Evolutionary conservation across 1,140 invertebrate genomes (phyloP), one percentile per base, ranked within the genome.

Genomic region (Ephestia elutella): DNA sequence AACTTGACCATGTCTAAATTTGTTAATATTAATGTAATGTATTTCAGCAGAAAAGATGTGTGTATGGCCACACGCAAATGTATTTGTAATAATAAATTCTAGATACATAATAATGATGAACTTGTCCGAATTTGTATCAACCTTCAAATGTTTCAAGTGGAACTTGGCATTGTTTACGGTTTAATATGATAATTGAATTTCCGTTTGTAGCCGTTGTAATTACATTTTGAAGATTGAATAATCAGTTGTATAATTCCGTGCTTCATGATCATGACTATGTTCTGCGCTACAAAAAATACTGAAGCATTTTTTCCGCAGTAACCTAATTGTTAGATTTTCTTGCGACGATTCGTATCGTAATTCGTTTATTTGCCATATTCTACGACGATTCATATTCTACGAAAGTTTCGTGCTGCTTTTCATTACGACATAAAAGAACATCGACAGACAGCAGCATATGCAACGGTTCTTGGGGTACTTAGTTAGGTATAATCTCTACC

Each of bases 161-260:
- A 44, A 15, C 38, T 44, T 44, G 38, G 38, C 38, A 44, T 44
- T 44, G 38, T 44, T 44, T 44, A 44, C 38, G 15, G 38, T 44
- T 44, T 44, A 44, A 44, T 44, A 44, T 44, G 38, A 44, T 44
- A 44, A 44, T 44, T 44, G 38, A 44, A 44, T 44, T 44, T 44
- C 38, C 38, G 38, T 44, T 44, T 44, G 38, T 44, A 44, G 30
- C 30, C 30, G 9, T 32, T 32, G 30, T 44, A 44, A 44, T 44
- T 44, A 44, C 38, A 44, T 44, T 44, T 44, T 44, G 38, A 44
- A 44, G 38, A 44, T 44, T 44, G 38, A 44, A 17, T 44, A 44
- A 44, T 44, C 15, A 15, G 13, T 44, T 44, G 38, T 44, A 44
- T 44, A 44, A 32, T 32, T 32, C 30, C 7, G 30, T 44, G 38